Base-by-base conservation (phyloP, 2,888 invertebrate genomes). In the Drosophila peninsularis region DNA sequence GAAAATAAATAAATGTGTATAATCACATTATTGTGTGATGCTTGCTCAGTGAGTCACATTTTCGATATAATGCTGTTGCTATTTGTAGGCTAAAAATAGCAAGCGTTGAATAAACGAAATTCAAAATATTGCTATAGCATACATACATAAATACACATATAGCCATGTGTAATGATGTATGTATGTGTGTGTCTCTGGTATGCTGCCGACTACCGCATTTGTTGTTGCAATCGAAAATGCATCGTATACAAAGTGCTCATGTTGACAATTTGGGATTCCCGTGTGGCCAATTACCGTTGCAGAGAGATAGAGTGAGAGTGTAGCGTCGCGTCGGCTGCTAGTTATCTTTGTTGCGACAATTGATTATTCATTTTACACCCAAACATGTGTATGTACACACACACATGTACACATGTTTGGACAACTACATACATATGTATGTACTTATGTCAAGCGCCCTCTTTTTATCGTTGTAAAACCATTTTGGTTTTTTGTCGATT, bases 231-330 rank as follows among this genome's bases (percentile, higher is more conserved):
- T 61, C 55, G 62, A 57, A 82, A 82, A 72, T 80, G 79, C 83
- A 82, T 36, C 30, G 34, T 62, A 55, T 65, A 66, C 73, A 68
- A 71, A 53, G 71, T 79, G 63, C 64, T 52, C 36, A 64, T 52
- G 64, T 78, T 68, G 72, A 78, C 62, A 70, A 64, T 88, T 78
- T 79, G 82, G 88, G 88, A 88, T 85, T 82, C 88, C 82, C 82
- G 66, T 79, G 82, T 82, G 85, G 85, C 76, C 71, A 79, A 84
- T 88, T 85, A 85, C 68, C 71, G 53, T 11, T 34, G 24, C n/a
- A 34, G n/a, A 19, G 21, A 34, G 9, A 21, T 1, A 17, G 32
- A 27, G 41, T 42, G 21, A 37, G 41, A 14, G 34, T 30, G 50
- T 17, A 36, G 34, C 19, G 39, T 36, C 19, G 52, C 24, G 58